Conservation (phyloP, 1,140 invertebrate genomes). For the Drosophila obscura region DNA sequence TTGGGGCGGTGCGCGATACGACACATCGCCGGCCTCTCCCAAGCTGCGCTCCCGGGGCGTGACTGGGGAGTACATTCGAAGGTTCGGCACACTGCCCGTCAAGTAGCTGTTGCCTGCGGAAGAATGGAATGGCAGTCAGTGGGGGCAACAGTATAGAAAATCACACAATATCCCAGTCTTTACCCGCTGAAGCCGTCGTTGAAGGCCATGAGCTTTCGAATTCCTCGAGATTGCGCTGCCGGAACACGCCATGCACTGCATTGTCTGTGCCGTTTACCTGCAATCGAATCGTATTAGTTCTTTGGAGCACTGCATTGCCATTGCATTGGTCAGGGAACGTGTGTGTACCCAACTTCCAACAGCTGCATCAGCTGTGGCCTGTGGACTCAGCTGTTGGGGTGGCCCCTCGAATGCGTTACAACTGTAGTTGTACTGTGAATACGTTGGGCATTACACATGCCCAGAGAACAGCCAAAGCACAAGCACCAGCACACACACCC, state of each 20-base stretch:
- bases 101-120: constrained; percentile 46
- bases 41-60: constrained; percentile 10
- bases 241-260: constrained; percentile 77
- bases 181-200: constrained; percentile 50
- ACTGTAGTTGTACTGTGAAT: constrained; percentile 23
- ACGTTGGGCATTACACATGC: constrained; percentile 31
- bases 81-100: constrained; percentile 63
- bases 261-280: constrained; percentile 74
- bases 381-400: constrained; percentile 50
- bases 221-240: constrained; percentile 74
- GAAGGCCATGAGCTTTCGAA: constrained; percentile 67
- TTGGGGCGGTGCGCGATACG: constrained; percentile 20
- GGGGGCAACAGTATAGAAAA: too few species aligned
- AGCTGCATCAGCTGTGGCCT: constrained; percentile 58
- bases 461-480: constrained; percentile 44
- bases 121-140: neutral
- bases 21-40: constrained; percentile 20
- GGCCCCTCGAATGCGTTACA: constrained; percentile 45
- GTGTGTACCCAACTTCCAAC: neutral
- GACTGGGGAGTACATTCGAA: constrained; percentile 27
- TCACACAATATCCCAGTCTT: constrained; percentile 10
- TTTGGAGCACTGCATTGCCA: constrained; percentile 37
- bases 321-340: constrained; percentile 14
- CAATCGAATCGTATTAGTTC: constrained; percentile 14
- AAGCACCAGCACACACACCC: constrained; percentile 17